Evolutionary conservation across 2,797 vertebrate species (phyloP), one percentile per base, ranked within the genome.

Genomic region (Oryzias sinensis): DNA sequence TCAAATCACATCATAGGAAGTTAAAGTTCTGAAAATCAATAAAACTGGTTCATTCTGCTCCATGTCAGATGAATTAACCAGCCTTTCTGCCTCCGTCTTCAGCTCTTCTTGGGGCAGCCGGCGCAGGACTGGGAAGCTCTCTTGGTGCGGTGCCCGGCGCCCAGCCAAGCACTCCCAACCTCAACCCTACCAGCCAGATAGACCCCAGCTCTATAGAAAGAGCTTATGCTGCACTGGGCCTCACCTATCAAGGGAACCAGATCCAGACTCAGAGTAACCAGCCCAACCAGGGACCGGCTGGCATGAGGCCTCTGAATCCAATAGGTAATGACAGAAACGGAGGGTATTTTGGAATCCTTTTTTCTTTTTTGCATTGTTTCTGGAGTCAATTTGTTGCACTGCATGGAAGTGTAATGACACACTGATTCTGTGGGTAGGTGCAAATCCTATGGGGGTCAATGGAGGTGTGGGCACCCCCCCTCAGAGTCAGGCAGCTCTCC

Each of bases 161-260:
- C 51, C 94, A 95, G 49, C 93, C 93, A 55, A 93, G 91, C 65
- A 59, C 95, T 0, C 91, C 97, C 53, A 96, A 83, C 85, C 91
- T 98, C 62, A 97, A 94, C 89, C 93, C 94, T 37, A 90, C 94
- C 15, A 96, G 93, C 80, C 96, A 97, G 88, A 98, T 99, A 72
- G 97, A 99, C 80, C 97, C 97, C 74, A 99, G 97, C 87, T 99
- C 97, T 43, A 99, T 99, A 60, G 97, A 99, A 80, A 89, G 97
- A 83, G 97, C 97, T 43, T 99, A 99, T 0, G 96, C 96, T 53
- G 97, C 97, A 29, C 91, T 99, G 18, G 97, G 97, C 60, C 94
- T 99, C 53, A 94, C 97, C 53, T 99, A 99, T 86, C 96, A 98
- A 89, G 95, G 95, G 41, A 98, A 94, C 88, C 97, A 98, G 91